Conservation (phyloP, 2,797 vertebrate species). For the Clarias pachynema region DNA sequence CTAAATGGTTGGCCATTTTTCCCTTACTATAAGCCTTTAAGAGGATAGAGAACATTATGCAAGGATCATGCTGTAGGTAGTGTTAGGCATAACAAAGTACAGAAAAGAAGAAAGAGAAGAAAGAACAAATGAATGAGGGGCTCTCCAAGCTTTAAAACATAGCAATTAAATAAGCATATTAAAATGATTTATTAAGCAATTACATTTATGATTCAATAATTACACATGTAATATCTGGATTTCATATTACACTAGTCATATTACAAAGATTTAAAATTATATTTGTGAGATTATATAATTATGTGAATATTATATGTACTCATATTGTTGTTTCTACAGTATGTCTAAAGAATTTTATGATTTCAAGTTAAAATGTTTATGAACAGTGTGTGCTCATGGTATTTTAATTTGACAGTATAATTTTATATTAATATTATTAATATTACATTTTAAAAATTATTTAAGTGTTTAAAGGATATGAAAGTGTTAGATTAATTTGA, state of each 20-base stretch:
- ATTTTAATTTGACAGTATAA: neutral
- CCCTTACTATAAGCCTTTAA: slow-evolving; percentile 51
- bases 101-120: neutral
- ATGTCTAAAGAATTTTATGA: neutral
- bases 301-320: neutral
- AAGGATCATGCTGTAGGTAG: slow-evolving; percentile 67
- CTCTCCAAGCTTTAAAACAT: neutral
- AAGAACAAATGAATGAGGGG: neutral
- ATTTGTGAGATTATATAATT: neutral
- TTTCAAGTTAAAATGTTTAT: neutral
- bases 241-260: neutral
- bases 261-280: neutral
- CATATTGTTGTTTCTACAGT: neutral
- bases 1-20: slow-evolving; percentile 64
- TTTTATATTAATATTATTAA: neutral
- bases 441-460: neutral
- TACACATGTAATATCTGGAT: neutral
- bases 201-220: neutral
- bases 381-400: neutral
- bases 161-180: neutral
- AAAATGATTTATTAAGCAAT: neutral
- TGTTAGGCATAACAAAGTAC: slow-evolving; percentile 62
- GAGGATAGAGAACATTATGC: slow-evolving; percentile 64
- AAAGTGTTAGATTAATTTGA: neutral
- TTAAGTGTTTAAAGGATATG: neutral